Conservation (phyloP, 2,113 vertebrate genomes). For the Perca flavescens region DNA sequence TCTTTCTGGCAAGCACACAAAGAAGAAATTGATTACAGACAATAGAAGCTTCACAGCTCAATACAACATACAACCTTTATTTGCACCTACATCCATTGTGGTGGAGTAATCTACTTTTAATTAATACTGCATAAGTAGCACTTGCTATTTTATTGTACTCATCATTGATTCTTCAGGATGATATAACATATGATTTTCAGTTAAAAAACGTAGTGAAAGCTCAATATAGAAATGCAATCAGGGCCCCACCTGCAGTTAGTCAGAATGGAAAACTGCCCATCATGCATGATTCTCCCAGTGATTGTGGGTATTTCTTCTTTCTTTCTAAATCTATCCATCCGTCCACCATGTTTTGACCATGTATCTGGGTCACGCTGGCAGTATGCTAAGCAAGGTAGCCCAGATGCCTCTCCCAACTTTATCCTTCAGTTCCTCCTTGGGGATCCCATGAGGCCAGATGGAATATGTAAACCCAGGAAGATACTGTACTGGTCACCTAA, state of each 20-base stretch:
- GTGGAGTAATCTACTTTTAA: neutral
- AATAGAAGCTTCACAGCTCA: neutral
- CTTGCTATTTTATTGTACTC: neutral
- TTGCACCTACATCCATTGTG: neutral
- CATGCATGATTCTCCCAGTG: neutral
- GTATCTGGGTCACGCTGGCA: neutral
- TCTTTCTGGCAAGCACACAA: neutral
- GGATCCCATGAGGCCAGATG: neutral
- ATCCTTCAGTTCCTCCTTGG: neutral
- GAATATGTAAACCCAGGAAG: neutral
- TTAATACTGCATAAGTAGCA: neutral
- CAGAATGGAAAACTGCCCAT: neutral
- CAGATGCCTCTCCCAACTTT: neutral
- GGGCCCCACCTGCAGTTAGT: neutral
- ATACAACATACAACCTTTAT: constrained; percentile 1
- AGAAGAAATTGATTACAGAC: neutral
- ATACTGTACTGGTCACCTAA: neutral
- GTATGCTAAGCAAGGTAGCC: neutral
- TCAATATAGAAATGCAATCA: neutral
- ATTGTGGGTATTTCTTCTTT: constrained; percentile 5
- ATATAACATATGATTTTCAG: neutral
- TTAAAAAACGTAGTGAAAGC: neutral
- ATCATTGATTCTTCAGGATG: neutral
- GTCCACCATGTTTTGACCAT: neutral
- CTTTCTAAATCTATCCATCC: neutral